These are phyloP conservation scores for Heterodera carotae DNA, from an alignment of 1,140 invertebrate species.

Conservation along the genomic window DNA sequence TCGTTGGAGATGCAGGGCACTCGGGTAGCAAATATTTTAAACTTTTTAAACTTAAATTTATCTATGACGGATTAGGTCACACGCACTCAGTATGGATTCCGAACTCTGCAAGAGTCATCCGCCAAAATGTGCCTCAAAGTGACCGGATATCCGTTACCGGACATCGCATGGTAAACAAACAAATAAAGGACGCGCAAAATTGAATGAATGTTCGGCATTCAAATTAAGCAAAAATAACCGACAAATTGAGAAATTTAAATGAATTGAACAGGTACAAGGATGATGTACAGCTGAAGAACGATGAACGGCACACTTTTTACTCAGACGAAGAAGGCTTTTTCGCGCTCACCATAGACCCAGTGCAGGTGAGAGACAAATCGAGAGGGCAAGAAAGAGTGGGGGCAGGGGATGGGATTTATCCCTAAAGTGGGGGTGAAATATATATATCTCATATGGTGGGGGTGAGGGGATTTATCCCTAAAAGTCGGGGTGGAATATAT, in stretches of 20 bases:
- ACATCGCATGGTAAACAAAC: conserved; percentile 74
- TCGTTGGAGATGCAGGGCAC: conserved; percentile 66
- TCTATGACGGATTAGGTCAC: conserved; percentile 36
- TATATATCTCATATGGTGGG: no score
- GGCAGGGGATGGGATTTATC: no score
- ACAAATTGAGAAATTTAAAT: conserved; percentile 19
- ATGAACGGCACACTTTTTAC: conserved; percentile 76
- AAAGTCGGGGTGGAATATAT: no score
- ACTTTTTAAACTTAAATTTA: no score
- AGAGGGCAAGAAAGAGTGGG: no score
- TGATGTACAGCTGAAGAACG: conserved; percentile 74
- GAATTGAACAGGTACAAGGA: conserved; percentile 80
- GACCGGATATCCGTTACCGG: conserved; percentile 89
- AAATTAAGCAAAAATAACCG: conserved; percentile 17
- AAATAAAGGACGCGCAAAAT: no score
- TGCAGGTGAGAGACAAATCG: conserved; percentile 66
- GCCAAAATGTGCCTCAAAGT: conserved; percentile 92
- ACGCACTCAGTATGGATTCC: conserved; percentile 72
- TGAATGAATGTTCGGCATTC: no score
- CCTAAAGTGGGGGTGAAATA: no score
- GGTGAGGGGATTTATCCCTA: no score
- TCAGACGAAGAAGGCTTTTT: conserved; percentile 80
- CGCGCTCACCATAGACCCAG: conserved; percentile 85
- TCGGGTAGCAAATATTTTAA: conserved; percentile 27
- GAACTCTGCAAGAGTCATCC: conserved; percentile 80